Base-by-base conservation (phyloP, 2,797 vertebrate species). In the Clarias platycephalus region DNA sequence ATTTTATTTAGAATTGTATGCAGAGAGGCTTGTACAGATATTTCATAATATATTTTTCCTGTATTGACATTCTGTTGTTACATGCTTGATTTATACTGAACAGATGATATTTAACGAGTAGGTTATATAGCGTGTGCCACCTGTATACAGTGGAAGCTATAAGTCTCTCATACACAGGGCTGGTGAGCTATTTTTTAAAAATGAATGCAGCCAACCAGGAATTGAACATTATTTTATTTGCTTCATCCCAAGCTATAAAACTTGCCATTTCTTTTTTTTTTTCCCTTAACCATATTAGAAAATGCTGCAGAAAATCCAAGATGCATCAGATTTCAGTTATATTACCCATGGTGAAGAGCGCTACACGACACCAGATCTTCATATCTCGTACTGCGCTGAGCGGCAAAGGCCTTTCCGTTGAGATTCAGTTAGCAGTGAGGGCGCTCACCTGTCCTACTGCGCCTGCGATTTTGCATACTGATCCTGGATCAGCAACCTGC, bases 401-500 rank as follows among this genome's bases (percentile, higher is more conserved):
- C 70, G 74, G 37, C 26, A 83, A 31, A 83, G 34, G 67, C 76
- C 22, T 40, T 78, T 62, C 34, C 31, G 1, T 62, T 44, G 77
- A 44, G 37, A 63, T 44, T 26, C 80, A 74, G 58, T 63, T 62
- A 34, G 28, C 60, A 55, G 60, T 55, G 6, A 34, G n/a, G 37
- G 44, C 13, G 2, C 20, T 66, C 72, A 66, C 28, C 62, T 76
- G 71, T 75, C 70, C 58, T 53, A 49, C 70, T 83, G 70, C 1
- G n/a, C 26, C 37, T 74, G 26, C 22, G 13, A 44, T 62, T 31
- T 83, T 53, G 10, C 57, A 75, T 62, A 34, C 71, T 28, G 71
- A 67, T 77, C 49, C 62, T 77, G 49, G 82, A 57, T 66, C 82
- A 76, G 57, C 71, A 60, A 62, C 68, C 34, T 74, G 68, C 81